Base-by-base conservation (phyloP, 2,797 vertebrate species). In the Urophycis tenuis region DNA sequence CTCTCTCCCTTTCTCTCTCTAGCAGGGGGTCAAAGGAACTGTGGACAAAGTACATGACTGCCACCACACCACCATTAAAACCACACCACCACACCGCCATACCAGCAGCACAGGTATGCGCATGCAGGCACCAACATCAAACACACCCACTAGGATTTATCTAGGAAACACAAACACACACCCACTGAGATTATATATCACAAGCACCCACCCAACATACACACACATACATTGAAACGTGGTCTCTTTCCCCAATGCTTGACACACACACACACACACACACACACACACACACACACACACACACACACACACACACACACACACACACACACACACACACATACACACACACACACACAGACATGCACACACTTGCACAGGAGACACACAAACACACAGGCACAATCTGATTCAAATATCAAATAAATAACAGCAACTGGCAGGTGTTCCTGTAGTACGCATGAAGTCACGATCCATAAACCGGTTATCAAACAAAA, bases 311-410 rank as follows among this genome's bases (percentile, higher is more conserved):
- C 39, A 41, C 39, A 41, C 9, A 41, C 11, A 41, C 39, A 41
- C 39, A 41, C 39, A 41, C 9, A 2, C 6, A 8, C 34, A 35
- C n/a, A n/a, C n/a, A n/a, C n/a, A 9, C 2, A 64, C 5, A 64
- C 53, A 64, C 53, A 64, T 19, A 64, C 53, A 64, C 53, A 64
- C 53, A 64, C 53, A 41, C 39, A 41, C 39, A 41, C 39, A 41
- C 39, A 41, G 3, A 35, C 39, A 14, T 3, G 14, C 45, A 49
- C 45, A 49, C 45, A 19, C 45, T 5, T 49, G 5, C 45, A 22
- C 45, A 49, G 45, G 45, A 49, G 15, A 53, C 2, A 53, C 39
- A 70, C 69, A 53, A 36, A 77, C 75, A 29, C 41, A 72, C 76
- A 72, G 69, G 72, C 25, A 49, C 75, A 77, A 15, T 19, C n/a